Evolutionary conservation across 2,888 invertebrate genomes (phyloP).

Genomic region (Linnaemya vulpina): DNA sequence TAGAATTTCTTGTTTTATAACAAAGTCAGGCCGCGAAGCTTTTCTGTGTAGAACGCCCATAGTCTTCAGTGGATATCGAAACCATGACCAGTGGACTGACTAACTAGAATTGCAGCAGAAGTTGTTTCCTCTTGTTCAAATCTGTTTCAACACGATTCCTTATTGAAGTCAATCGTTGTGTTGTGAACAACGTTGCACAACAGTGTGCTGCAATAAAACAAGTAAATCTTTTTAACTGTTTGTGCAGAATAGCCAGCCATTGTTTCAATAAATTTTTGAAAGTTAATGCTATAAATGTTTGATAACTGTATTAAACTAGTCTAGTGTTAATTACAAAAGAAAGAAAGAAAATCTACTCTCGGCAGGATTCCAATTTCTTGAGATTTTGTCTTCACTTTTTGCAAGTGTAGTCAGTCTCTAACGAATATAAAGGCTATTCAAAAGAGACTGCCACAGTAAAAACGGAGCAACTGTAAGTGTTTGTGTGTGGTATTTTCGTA

Average conservation of each 20-base stretch:
- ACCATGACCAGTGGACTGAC: too few species aligned
- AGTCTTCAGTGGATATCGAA: too few species aligned
- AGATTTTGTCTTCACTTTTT: slow-evolving; percentile 7
- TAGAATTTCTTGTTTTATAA: too few species aligned
- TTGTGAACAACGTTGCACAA: neutral
- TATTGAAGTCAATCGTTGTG: neutral
- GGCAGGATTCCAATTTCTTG: slow-evolving; percentile 49
- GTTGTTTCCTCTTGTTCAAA: too few species aligned
- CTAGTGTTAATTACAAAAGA: slow-evolving; percentile 30
- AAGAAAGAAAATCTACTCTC: slow-evolving; percentile 16
- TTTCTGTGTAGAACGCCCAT: too few species aligned
- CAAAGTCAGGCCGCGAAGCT: too few species aligned
- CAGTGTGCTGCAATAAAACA: too few species aligned
- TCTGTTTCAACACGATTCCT: neutral
- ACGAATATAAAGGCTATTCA: slow-evolving; percentile 3
- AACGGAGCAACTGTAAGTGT: neutral
- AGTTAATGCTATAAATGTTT: slow-evolving; percentile 17
- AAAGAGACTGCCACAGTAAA: neutral
- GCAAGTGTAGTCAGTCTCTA: slow-evolving; percentile 44
- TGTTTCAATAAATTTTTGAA: slow-evolving; percentile 17
- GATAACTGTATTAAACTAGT: slow-evolving; percentile 46
- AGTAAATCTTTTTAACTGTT: neutral
- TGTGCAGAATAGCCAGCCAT: slow-evolving; percentile 2
- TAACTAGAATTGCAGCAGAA: too few species aligned
- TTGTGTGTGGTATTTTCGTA: slow-evolving; percentile 67